Conservation (phyloP, 2,113 vertebrate genomes). For the Ctenodactylus gundi region DNA sequence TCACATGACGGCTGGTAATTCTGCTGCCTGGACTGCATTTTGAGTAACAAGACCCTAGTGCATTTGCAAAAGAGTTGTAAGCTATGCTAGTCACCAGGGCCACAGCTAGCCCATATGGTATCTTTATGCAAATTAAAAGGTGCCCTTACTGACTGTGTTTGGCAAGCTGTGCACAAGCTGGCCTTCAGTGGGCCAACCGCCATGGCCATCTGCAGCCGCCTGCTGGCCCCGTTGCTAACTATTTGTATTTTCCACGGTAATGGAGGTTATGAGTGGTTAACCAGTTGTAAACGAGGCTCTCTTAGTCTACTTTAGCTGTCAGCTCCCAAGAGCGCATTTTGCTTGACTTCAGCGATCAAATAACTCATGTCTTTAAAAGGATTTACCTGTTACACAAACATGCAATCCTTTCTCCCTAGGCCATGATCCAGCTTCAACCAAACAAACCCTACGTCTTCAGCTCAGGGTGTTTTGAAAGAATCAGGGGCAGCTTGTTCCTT, state of each 20-base stretch:
- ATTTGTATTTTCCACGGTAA: not conserved
- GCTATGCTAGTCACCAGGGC: not conserved
- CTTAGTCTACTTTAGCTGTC: not conserved
- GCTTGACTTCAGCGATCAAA: not conserved
- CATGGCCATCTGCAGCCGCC: not conserved
- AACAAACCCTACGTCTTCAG: not conserved
- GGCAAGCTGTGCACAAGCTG: slow-evolving; percentile 24
- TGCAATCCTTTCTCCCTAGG: not conserved
- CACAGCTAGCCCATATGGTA: not conserved
- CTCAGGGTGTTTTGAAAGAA: not conserved
- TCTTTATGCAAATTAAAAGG: slow-evolving; percentile 33
- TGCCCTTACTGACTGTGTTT: not conserved
- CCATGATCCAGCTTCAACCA: not conserved
- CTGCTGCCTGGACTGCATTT: not conserved
- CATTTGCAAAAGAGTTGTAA: not conserved
- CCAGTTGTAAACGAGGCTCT: not conserved
- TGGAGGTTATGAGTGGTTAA: not conserved
- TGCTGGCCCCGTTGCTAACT: not conserved
- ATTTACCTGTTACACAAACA: not conserved
- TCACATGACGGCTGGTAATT: not conserved
- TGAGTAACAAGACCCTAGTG: not conserved
- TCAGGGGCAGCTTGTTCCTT: not conserved
- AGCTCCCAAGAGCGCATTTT: not conserved
- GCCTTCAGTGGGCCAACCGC: not conserved
- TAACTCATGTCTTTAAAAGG: not conserved